Evolutionary conservation across 2,113 vertebrate genomes (phyloP).

Genomic region (Candoia aspera): DNA sequence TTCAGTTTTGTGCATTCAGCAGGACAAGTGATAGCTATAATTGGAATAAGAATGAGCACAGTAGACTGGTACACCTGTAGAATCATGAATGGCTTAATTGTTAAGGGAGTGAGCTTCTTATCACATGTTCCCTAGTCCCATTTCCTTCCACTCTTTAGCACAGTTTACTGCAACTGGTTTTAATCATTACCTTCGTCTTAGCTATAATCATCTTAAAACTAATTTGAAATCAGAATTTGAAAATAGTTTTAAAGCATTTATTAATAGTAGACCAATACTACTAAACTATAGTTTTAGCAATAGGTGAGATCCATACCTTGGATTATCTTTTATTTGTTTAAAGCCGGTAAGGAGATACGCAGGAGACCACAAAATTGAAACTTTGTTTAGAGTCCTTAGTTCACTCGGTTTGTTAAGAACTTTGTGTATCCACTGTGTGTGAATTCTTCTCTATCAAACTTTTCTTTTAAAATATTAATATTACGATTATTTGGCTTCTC

Average conservation of each 20-base stretch:
- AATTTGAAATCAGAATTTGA: neutral
- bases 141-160: neutral
- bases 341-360: neutral
- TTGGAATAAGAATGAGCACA: neutral
- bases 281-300: neutral
- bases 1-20: neutral
- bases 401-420: neutral
- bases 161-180: too few relatives aligned
- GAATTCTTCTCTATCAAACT: neutral
- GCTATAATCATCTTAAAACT: neutral
- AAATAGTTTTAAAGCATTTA: neutral
- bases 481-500: neutral
- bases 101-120: neutral
- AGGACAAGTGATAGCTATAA: neutral
- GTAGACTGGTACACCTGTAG: neutral
- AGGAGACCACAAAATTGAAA: neutral
- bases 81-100: neutral
- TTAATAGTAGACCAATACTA: neutral
- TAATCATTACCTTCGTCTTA: neutral
- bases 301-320: neutral
- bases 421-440: neutral
- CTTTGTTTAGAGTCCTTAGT: too few relatives aligned
- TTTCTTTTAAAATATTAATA: neutral
- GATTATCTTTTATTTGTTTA: neutral
- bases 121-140: neutral